Conservation (phyloP, 2,113 vertebrate species). For the Lethenteron camtschaticum region DNA sequence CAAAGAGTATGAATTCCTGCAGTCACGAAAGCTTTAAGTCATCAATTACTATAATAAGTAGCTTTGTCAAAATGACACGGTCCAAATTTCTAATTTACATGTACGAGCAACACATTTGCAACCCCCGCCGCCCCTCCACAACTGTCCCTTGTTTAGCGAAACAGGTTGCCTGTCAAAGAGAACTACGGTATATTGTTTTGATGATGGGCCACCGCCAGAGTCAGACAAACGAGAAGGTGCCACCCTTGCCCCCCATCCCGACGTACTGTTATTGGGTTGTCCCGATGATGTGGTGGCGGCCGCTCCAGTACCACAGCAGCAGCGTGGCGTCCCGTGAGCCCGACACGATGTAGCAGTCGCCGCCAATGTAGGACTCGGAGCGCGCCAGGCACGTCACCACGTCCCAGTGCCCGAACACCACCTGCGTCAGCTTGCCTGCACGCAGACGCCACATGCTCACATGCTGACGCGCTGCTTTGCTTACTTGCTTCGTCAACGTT, state of each 20-base stretch:
- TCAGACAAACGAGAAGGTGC: too few species aligned
- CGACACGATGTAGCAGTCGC: conserved; percentile 92
- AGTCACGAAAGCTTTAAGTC: too few species aligned
- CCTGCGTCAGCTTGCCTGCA: conserved; percentile 77
- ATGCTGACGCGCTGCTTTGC: too few species aligned
- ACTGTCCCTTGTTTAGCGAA: neutral
- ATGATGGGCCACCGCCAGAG: too few species aligned
- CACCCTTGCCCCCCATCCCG: neutral
- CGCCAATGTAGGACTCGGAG: conserved; percentile 89
- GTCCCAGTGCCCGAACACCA: conserved; percentile 98
- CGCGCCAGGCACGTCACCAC: conserved; percentile 86
- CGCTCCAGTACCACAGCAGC: conserved; percentile 96
- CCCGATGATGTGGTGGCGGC: conserved; percentile 90
- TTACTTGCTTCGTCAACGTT: too few species aligned
- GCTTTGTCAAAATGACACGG: too few species aligned
- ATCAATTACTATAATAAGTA: too few species aligned
- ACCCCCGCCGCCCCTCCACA: too few species aligned
- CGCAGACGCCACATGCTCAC: conserved; percentile 4
- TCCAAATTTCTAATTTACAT: too few species aligned
- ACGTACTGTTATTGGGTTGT: conserved; percentile 93
- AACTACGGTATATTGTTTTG: neutral
- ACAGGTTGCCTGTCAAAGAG: neutral
- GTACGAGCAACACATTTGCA: too few species aligned
- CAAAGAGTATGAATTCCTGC: too few species aligned
- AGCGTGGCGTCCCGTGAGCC: conserved; percentile 80